Conservation (phyloP, 2,113 vertebrate species). For the Melanostigma gelatinosum region DNA sequence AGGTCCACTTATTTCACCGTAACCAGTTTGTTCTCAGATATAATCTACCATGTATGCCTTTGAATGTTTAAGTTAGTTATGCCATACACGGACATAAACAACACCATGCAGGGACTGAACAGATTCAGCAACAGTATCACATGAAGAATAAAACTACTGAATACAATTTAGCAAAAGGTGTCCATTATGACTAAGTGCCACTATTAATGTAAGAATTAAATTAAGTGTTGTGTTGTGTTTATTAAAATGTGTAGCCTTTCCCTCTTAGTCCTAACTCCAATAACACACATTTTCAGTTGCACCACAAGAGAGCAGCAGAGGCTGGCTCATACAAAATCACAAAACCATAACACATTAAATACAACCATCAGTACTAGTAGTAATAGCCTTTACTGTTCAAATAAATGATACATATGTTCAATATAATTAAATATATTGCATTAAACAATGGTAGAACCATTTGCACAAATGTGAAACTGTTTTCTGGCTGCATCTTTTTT, state of each 20-base stretch:
- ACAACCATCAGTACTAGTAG: not conserved
- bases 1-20: not conserved
- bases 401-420: no score
- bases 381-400: not conserved
- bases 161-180: not conserved
- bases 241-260: not conserved
- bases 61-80: not conserved
- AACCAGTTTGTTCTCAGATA: not conserved
- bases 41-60: not conserved
- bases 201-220: not conserved
- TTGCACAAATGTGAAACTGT: not conserved
- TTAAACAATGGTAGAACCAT: not conserved
- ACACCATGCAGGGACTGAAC: not conserved
- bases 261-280: not conserved
- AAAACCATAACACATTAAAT: not conserved
- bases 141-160: not conserved
- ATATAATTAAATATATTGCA: not conserved
- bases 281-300: not conserved
- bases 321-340: not conserved
- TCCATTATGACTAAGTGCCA: not conserved
- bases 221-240: not conserved
- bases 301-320: conserved; percentile 76
- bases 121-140: not conserved
- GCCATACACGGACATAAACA: not conserved
- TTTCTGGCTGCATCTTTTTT: not conserved